Percentiles rank a stretch among this genome's conserved stretches.
Conservation (phyloP, 2,888 invertebrate species). For the Belgica antarctica region DNA sequence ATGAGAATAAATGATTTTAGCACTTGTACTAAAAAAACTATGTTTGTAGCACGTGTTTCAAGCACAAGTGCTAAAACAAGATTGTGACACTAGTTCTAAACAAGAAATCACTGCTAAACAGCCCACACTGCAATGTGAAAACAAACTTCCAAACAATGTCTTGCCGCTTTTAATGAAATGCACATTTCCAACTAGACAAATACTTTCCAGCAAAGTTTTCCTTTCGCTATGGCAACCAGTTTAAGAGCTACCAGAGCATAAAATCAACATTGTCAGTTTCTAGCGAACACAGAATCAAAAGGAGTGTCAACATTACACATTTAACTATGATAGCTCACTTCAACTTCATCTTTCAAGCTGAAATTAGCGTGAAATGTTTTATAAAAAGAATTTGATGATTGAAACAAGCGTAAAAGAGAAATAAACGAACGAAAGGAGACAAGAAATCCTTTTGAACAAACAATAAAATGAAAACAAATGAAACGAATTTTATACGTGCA, state of each 20-base stretch:
- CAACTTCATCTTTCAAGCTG: neutral
- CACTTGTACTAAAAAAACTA: too few species aligned
- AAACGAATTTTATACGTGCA: conserved; percentile 43
- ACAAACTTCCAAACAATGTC: too few species aligned
- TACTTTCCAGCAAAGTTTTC: neutral
- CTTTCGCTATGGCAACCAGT: conserved; percentile 10
- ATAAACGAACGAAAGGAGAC: neutral
- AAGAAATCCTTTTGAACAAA: neutral
- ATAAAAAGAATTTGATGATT: neutral
- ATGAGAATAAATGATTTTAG: too few species aligned
- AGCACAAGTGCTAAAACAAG: too few species aligned
- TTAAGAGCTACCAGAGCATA: conserved; percentile 23
- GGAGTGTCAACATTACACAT: neutral
- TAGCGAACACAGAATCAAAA: neutral
- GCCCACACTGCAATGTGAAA: too few species aligned
- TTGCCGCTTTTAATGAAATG: too few species aligned
- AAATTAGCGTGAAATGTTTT: neutral
- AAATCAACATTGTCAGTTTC: conserved; percentile 23
- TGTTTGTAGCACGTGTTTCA: too few species aligned
- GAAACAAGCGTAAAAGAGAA: neutral
- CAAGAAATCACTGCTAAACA: too few species aligned
- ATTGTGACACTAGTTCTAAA: too few species aligned
- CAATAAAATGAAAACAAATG: conserved; percentile 17
- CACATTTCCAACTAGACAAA: neutral
- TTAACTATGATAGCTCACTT: conserved; percentile 1